A percentile compares a stretch with the other conserved stretches of the same genome.
phyloP scores from a whole-genome alignment of 2,113 vertebrate genomes.

The Mionectes macconnelli region DNA sequence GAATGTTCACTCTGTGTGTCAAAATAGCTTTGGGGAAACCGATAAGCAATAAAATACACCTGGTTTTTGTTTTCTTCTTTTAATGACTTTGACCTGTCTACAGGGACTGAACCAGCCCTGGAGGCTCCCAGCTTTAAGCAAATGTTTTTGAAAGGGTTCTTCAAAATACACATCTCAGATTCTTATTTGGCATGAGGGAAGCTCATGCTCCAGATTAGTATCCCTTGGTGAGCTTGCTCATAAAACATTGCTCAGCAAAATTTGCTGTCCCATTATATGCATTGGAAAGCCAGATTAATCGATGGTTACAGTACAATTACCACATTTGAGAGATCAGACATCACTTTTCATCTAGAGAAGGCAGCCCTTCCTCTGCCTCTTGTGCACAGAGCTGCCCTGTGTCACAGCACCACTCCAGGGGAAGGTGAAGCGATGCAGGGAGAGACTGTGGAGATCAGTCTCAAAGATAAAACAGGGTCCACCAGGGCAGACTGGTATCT shows the following conservation, averaged over 20 bases:
- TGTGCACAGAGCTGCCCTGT: fast-evolving
- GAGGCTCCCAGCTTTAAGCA: background rate
- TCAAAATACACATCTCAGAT: background rate
- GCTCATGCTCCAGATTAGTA: background rate
- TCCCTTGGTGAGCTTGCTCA: background rate
- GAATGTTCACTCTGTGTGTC: background rate
- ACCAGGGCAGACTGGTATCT: background rate
- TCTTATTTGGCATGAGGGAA: background rate
- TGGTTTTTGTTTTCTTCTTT: background rate
- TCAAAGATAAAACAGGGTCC: background rate
- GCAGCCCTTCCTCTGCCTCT: background rate
- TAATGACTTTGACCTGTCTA: background rate
- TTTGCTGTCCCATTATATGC: background rate
- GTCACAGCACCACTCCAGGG: background rate
- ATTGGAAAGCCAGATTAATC: background rate
- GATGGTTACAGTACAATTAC: background rate
- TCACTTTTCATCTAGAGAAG: background rate
- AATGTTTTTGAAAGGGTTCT: background rate
- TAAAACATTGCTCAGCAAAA: background rate
- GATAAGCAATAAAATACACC: background rate
- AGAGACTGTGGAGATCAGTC: background rate
- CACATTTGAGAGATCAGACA: background rate
- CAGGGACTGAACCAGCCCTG: background rate
- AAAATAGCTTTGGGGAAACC: background rate
- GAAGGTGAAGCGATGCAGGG: fast-evolving